Base-by-base conservation (phyloP, 1,140 invertebrate species). In the Trigoniulus corallinus region DNA sequence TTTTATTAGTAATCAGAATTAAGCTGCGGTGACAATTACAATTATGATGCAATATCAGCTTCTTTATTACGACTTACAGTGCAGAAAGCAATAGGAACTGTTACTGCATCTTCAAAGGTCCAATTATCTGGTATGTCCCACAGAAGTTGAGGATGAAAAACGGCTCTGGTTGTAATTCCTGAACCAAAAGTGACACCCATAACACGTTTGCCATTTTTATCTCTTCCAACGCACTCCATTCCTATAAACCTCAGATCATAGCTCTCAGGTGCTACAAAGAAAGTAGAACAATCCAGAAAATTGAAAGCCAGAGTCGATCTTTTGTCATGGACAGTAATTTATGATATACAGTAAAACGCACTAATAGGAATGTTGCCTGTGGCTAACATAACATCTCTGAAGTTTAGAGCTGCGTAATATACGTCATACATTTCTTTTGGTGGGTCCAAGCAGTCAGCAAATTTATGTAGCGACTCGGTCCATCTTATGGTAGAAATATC, bases 371-470 rank as follows among this genome's bases (percentile, higher is more conserved):
- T 72, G 68, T 95, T 94, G 53, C 93, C 93, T 23, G 87, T 89
- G 1, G 92, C 91, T 55, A 97, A 70, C 93, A 98, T 98, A 37
- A 98, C 81, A 65, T 98, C 93, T 52, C 92, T 78, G 80, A 97
- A 97, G 68, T 98, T 97, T 2, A 98, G 74, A 23, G 93, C 82
- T 2, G 92, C 81, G 67, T 91, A 96, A 63, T 92, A 85, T 7
- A 97, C 89, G 53, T 71, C 74, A 66, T 89, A 96, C 1, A 92
- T 66, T 59, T 84, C 76, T n/a, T n/a, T n/a, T 23, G 70, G 65
- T 2, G 64, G 55, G 40, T 64, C 45, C 44, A 48, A 52, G 54
- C 62, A 48, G 68, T 69, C 48, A 66, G 72, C 64, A 7, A 7
- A 7, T 47, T 70, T 48, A 76, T 88, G 72, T 2, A 80, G 81